Conservation (phyloP, 2,797 vertebrate genomes). For the Chrysocyon brachyurus region DNA sequence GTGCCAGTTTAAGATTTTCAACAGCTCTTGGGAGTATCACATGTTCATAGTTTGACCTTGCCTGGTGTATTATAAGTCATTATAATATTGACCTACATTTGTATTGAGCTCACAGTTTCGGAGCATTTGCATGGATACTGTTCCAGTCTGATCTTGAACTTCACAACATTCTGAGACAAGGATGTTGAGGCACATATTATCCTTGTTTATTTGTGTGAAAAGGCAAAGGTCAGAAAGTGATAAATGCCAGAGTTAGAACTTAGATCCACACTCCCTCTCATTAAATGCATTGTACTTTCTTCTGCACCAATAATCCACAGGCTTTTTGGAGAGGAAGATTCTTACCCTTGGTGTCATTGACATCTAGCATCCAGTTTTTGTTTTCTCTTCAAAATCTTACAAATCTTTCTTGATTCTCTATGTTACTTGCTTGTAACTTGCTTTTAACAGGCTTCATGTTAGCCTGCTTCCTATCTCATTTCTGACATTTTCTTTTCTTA, state of each 20-base stretch:
- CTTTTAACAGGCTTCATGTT: not conserved
- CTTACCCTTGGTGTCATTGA: not conserved
- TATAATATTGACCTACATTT: not conserved
- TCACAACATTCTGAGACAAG: not conserved
- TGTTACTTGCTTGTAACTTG: not conserved
- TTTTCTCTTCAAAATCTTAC: not conserved
- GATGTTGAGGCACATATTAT: not conserved
- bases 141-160: not conserved
- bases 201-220: not conserved
- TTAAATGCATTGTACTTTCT: not conserved
- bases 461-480: not conserved
- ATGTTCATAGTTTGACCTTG: not conserved
- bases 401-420: not conserved
- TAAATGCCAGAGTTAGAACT: not conserved
- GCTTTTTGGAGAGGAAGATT: not conserved
- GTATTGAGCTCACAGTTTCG: not conserved
- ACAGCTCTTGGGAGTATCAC: not conserved
- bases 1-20: not conserved
- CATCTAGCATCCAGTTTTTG: not conserved
- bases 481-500: not conserved
- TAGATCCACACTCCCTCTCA: not conserved
- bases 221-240: not conserved
- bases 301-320: not conserved
- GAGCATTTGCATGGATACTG: not conserved
- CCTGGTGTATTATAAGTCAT: not conserved